A percentile compares a stretch with the other conserved stretches of the same genome.
Conservation (phyloP, 2,113 vertebrate species). For the Seriola quinqueradiata region DNA sequence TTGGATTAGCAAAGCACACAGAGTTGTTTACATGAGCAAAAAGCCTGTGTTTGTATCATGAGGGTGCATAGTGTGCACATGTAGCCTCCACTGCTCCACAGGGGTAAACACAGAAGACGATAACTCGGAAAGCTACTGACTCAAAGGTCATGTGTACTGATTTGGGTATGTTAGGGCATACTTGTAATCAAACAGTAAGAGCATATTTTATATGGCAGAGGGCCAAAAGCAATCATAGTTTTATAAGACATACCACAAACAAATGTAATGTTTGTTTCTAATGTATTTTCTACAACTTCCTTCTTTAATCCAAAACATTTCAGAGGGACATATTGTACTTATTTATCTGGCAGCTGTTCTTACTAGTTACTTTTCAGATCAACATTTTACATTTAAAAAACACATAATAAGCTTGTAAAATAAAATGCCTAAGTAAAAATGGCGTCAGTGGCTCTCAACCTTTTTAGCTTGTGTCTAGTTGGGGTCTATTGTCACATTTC, state of each 20-base stretch:
- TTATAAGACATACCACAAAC: not conserved
- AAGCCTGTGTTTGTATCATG: constrained; percentile 53
- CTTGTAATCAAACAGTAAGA: constrained; percentile 37
- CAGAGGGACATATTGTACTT: not conserved
- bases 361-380: not conserved
- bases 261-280: not conserved
- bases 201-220: constrained; percentile 25
- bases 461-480: not conserved
- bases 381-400: no score
- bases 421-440: not conserved
- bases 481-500: not conserved
- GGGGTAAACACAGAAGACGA: constrained; percentile 49
- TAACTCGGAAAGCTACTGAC: constrained; percentile 45
- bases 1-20: constrained; percentile 63
- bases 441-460: no score
- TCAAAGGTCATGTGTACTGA: constrained; percentile 60
- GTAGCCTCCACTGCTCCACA: constrained; percentile 32
- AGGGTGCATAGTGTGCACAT: constrained; percentile 43
- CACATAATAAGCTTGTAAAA: no score
- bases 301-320: not conserved
- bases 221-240: not conserved
- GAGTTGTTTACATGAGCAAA: constrained; percentile 68
- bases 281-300: not conserved
- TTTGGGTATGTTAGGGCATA: constrained; percentile 21
- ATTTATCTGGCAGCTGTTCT: not conserved